Evolutionary conservation across 1,140 invertebrate genomes (phyloP).

Genomic region (Brevipalpus yothersi): DNA sequence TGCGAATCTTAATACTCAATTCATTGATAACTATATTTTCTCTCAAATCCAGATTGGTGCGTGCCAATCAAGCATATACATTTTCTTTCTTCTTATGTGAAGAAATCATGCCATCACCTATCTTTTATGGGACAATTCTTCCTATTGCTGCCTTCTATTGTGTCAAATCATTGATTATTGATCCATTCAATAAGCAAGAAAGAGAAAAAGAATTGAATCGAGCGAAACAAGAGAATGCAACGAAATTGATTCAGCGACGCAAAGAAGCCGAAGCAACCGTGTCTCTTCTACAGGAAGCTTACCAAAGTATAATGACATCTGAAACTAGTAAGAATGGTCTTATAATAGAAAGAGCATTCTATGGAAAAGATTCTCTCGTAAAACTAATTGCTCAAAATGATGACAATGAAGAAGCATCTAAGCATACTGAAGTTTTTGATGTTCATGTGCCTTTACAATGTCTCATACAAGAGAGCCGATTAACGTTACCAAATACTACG

Average conservation of each 20-base stretch:
- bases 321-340: conserved; percentile 47
- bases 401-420: background rate
- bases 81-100: conserved; percentile 77
- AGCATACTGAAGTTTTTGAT: conserved; percentile 42
- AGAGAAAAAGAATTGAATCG: conserved; percentile 30
- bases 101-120: conserved; percentile 55
- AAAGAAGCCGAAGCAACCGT: conserved; percentile 57
- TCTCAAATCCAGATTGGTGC: conserved; percentile 33
- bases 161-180: conserved; percentile 58
- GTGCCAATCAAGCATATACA: conserved; percentile 62
- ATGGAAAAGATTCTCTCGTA: conserved; percentile 17
- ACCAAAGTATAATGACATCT: conserved; percentile 40
- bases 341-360: conserved; percentile 60
- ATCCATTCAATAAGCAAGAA: conserved; percentile 53
- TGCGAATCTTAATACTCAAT: background rate
- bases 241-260: conserved; percentile 46
- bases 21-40: background rate
- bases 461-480: conserved; percentile 63
- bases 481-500: conserved; percentile 54
- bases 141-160: conserved; percentile 53
- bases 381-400: background rate
- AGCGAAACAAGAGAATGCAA: conserved; percentile 19
- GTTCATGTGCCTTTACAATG: conserved; percentile 81
- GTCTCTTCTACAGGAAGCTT: conserved; percentile 57
- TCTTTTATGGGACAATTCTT: conserved; percentile 74